Evolutionary conservation across 1,140 invertebrate genomes (phyloP).

Genomic region (Trachymyrmex septentrionalis): DNA sequence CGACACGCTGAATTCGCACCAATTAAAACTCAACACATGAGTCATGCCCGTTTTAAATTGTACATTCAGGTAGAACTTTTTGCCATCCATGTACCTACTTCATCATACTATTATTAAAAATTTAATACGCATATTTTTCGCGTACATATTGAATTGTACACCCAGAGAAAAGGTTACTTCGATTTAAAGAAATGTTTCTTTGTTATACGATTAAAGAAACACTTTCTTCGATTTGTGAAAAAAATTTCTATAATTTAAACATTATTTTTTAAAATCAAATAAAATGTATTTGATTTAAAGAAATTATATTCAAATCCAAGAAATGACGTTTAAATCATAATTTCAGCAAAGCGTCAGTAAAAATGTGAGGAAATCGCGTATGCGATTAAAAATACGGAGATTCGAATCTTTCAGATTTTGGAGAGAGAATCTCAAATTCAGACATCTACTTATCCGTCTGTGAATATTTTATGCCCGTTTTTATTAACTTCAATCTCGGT

Average conservation of each 20-base stretch:
- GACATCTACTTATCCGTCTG: not conserved
- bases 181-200: too few relatives aligned
- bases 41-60: not conserved
- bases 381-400: not conserved
- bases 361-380: not conserved
- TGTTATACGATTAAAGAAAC: too few relatives aligned
- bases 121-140: not conserved
- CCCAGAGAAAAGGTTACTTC: too few relatives aligned
- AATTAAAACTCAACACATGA: conserved; percentile 1
- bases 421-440: not conserved
- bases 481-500: too few relatives aligned
- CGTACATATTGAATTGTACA: not conserved
- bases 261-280: too few relatives aligned
- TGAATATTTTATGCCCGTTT: not conserved
- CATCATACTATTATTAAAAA: not conserved
- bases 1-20: not conserved
- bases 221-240: too few relatives aligned
- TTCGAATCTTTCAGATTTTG: not conserved
- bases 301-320: too few relatives aligned
- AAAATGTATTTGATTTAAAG: too few relatives aligned
- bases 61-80: conserved; percentile 1
- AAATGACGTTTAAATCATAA: too few relatives aligned
- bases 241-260: too few relatives aligned
- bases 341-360: not conserved
- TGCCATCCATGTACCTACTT: not conserved